A percentile compares a stretch with the other conserved stretches of the same genome.
phyloP scores from a whole-genome alignment of 2,113 vertebrate species.

The Ptyas mucosa region DNA sequence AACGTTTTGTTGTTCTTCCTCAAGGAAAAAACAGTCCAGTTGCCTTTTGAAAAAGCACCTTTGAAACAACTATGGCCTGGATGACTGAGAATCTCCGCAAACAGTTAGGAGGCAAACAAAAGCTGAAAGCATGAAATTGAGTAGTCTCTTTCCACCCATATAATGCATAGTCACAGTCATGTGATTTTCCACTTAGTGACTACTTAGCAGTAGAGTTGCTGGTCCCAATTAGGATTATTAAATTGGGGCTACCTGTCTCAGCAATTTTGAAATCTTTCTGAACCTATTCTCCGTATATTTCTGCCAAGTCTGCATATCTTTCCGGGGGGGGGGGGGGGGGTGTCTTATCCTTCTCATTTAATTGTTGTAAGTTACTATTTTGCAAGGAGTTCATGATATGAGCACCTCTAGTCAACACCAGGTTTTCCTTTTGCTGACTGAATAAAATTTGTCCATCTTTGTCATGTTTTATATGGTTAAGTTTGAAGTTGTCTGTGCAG shows the following conservation, averaged over 20 bases:
- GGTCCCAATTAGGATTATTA: not conserved
- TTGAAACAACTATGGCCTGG: not conserved
- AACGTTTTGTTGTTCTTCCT: not conserved
- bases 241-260: not conserved
- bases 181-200: not conserved
- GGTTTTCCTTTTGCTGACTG: not conserved
- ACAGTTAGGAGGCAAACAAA: not conserved
- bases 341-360: not conserved
- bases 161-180: not conserved
- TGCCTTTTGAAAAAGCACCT: not conserved
- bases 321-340: not conserved
- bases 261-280: not conserved
- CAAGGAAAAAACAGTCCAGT: not conserved
- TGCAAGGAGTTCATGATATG: not conserved
- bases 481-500: not conserved
- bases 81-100: not conserved
- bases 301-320: not conserved
- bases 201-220: not conserved
- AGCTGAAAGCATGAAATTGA: not conserved
- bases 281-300: not conserved
- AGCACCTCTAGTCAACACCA: not conserved
- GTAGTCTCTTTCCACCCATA: not conserved
- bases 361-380: not conserved
- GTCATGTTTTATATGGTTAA: not conserved
- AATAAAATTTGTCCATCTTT: not conserved